These are phyloP conservation scores for Stegastes partitus DNA, from an alignment of 2,113 vertebrate species.

Conservation along the genomic window DNA sequence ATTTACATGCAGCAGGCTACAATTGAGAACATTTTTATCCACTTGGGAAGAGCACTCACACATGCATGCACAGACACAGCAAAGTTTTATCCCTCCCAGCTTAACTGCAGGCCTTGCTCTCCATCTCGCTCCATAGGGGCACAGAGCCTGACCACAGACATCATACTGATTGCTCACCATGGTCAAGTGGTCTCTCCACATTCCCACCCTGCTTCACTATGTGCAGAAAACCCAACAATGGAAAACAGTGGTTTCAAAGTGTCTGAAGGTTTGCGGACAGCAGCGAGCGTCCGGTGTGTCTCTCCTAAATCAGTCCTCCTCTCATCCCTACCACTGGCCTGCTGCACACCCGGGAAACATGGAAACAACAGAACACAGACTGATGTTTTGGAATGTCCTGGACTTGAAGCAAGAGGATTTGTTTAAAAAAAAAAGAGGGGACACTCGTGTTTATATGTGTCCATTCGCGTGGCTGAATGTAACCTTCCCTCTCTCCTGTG, in stretches of 20 bases:
- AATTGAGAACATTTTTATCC: slow-evolving; percentile 22
- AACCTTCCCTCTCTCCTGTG: slow-evolving; percentile 66
- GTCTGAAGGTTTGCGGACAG: slow-evolving; percentile 68
- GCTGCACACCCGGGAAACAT: slow-evolving; percentile 49
- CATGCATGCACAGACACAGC: slow-evolving; percentile 17
- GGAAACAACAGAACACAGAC: slow-evolving; percentile 35
- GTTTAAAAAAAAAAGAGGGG: not conserved
- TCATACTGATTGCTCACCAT: slow-evolving; percentile 78
- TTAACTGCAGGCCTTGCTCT: slow-evolving; percentile 59
- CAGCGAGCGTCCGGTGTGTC: slow-evolving; percentile 38
- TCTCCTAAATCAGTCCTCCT: slow-evolving; percentile 50
- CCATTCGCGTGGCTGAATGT: slow-evolving; percentile 27
- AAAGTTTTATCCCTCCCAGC: slow-evolving; percentile 62
- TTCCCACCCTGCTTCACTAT: slow-evolving; percentile 78
- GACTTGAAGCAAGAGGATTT: not conserved
- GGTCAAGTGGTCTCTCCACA: slow-evolving; percentile 76
- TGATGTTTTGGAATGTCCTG: slow-evolving; percentile 16
- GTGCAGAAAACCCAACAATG: slow-evolving; percentile 74
- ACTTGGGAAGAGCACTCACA: slow-evolving; percentile 3
- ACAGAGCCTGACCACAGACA: slow-evolving; percentile 80
- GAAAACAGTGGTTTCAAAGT: slow-evolving; percentile 74
- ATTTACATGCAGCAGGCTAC: slow-evolving; percentile 3
- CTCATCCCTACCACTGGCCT: slow-evolving; percentile 42
- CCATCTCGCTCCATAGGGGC: slow-evolving; percentile 68
- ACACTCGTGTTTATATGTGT: not conserved